Evolutionary conservation across 1,140 invertebrate species (phyloP).

Genomic region (Listronotus oregonensis): DNA sequence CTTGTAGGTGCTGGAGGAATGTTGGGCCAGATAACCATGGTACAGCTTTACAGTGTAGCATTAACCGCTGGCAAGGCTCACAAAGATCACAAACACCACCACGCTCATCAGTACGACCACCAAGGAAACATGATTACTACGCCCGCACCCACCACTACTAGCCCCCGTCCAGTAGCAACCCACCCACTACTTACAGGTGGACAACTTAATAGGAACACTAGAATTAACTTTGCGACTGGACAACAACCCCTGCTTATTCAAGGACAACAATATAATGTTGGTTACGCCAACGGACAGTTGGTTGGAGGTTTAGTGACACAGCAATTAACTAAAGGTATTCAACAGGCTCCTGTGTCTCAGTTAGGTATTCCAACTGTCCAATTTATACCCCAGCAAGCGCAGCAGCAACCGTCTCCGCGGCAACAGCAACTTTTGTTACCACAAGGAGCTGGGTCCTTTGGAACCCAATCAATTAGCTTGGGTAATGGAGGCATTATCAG

Average conservation of each 20-base stretch:
- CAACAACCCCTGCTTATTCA: conserved; percentile 58
- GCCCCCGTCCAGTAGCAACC: conserved; percentile 60
- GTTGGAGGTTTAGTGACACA: conserved; percentile 62
- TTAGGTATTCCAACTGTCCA: conserved; percentile 17
- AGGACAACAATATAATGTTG: conserved; percentile 58
- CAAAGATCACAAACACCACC: conserved; percentile 82
- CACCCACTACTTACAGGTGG: conserved; percentile 69
- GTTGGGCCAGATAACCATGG: conserved; percentile 76
- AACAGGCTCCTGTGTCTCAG: conserved; percentile 31
- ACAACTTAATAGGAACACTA: conserved; percentile 66
- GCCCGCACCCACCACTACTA: conserved; percentile 61
- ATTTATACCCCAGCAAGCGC: conserved; percentile 23
- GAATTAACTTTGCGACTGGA: conserved; percentile 61
- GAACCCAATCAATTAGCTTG: conserved; percentile 29
- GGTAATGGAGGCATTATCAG: conserved; percentile 30
- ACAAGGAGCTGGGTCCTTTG: conserved; percentile 30
- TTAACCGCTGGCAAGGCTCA: conserved; percentile 81
- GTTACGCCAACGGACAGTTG: conserved; percentile 67
- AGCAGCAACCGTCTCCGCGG: not conserved
- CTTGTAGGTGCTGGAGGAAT: conserved; percentile 67
- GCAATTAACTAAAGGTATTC: conserved; percentile 51
- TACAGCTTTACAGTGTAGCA: conserved; percentile 77
- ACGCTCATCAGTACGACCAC: conserved; percentile 77
- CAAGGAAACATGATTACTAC: conserved; percentile 69
- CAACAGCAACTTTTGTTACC: conserved; percentile 23